These are phyloP conservation scores for Sebastes kiyomatsui DNA, from an alignment of 2,797 vertebrate species.

Conservation along the genomic window DNA sequence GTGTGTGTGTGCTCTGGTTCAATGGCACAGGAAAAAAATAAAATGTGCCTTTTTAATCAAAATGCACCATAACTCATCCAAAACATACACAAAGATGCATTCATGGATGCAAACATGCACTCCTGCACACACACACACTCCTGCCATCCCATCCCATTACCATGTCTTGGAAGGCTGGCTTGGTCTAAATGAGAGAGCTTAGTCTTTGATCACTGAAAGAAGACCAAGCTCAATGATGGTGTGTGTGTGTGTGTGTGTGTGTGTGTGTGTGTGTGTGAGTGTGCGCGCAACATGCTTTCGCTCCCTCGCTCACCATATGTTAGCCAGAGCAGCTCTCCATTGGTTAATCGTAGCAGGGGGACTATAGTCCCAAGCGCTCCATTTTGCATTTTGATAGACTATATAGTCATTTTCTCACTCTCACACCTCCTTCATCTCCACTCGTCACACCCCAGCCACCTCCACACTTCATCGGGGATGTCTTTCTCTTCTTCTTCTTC, in stretches of 20 bases:
- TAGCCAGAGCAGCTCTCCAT: slow-evolving; percentile 41
- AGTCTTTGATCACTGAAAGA: slow-evolving; percentile 60
- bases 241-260: slow-evolving; percentile 7
- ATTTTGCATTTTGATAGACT: slow-evolving; percentile 68
- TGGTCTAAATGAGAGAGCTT: slow-evolving; percentile 41
- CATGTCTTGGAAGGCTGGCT: slow-evolving; percentile 36
- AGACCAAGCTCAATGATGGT: neutral
- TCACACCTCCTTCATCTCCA: slow-evolving; percentile 30
- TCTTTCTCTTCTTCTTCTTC: slow-evolving; percentile 5
- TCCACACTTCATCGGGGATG: slow-evolving; percentile 4
- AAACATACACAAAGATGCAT: neutral
- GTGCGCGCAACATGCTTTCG: neutral
- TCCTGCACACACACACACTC: neutral
- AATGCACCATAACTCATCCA: neutral
- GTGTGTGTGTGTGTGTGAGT: neutral
- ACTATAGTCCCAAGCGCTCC: slow-evolving; percentile 46
- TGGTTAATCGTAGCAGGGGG: slow-evolving; percentile 40
- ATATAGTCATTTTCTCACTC: slow-evolving; percentile 49
- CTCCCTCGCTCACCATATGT: slow-evolving; percentile 48
- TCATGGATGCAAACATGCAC: neutral
- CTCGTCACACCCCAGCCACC: slow-evolving; percentile 19
- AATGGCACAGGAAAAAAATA: neutral
- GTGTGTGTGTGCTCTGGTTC: neutral
- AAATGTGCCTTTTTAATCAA: neutral
- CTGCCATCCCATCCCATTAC: slow-evolving; percentile 32